phyloP scores from a whole-genome alignment of 2,113 vertebrate species.

The Megaptera novaeangliae region DNA sequence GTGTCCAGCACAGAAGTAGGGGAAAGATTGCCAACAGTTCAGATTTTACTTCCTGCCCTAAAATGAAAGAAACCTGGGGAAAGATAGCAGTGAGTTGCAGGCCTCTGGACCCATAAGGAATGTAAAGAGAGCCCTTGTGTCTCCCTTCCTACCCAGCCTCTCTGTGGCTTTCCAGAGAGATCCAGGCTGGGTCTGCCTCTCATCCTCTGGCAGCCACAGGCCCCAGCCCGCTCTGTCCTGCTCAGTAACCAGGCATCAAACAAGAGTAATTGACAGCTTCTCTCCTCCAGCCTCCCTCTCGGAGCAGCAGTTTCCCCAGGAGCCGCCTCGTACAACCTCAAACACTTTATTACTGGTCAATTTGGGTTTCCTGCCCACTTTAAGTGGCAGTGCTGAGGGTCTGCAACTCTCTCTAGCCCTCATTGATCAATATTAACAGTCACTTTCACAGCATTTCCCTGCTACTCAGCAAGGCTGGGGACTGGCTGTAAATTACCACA shows the following conservation, averaged over 20 bases:
- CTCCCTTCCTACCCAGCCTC: not conserved
- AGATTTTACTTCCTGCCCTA: not conserved
- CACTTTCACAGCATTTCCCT: conserved; percentile 80
- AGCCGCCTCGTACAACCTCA: conserved; percentile 81
- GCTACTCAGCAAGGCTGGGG: conserved; percentile 81
- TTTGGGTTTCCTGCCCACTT: conserved; percentile 85
- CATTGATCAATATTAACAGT: conserved; percentile 85
- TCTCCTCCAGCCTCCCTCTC: conserved; percentile 76
- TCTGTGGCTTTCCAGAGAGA: conserved; percentile 11
- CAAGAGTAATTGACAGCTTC: conserved; percentile 81
- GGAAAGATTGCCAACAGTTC: not conserved
- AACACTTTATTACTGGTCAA: conserved; percentile 86
- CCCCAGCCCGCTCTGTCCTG: conserved; percentile 40
- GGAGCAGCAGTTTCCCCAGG: conserved; percentile 77
- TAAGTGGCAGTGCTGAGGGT: conserved; percentile 85
- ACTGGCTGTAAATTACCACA: conserved; percentile 71
- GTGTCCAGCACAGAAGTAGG: not conserved
- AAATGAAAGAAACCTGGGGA: not conserved
- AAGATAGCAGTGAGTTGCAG: not conserved
- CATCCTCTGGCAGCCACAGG: not conserved
- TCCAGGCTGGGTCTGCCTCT: not conserved
- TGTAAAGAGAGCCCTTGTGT: not conserved
- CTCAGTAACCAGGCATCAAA: conserved; percentile 75
- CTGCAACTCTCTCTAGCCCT: conserved; percentile 81
- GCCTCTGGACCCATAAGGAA: not conserved